phyloP scores from a whole-genome alignment of 2,888 invertebrate genomes.

The Dastarcus helophoroides region DNA sequence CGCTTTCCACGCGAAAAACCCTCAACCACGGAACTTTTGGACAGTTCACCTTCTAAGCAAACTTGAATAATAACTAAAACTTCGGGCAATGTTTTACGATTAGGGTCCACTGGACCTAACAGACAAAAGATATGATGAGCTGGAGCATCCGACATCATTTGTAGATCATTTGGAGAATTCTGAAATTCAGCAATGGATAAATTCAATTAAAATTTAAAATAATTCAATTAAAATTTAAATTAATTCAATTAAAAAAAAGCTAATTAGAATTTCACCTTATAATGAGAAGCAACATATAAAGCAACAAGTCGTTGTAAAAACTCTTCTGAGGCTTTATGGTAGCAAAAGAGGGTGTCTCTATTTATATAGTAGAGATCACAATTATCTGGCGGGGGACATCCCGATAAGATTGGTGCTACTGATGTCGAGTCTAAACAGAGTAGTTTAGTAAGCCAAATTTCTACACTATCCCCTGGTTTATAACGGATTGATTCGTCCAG shows the following conservation, averaged over 20 bases:
- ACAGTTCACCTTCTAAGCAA: constrained; percentile 65
- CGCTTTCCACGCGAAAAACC: constrained; percentile 77
- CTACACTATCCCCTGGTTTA: constrained; percentile 72
- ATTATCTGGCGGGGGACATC: constrained; percentile 78
- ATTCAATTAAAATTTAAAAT: no score
- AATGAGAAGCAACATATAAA: constrained; percentile 94
- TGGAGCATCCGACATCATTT: constrained; percentile 97
- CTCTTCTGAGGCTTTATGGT: constrained; percentile 83
- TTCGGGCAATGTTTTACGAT: constrained; percentile 69
- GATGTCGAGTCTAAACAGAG: constrained; percentile 82
- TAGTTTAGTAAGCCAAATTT: constrained; percentile 81
- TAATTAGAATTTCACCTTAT: constrained; percentile 63
- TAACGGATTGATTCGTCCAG: constrained; percentile 95
- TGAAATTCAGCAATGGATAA: no score
- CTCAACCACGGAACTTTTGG: constrained; percentile 59
- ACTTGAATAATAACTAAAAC: constrained; percentile 86
- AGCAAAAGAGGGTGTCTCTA: constrained; percentile 92
- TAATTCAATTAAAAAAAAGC: no score
- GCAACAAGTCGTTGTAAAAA: constrained; percentile 88
- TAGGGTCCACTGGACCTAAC: constrained; percentile 70
- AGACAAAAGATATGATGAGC: constrained; percentile 96
- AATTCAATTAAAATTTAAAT: no score
- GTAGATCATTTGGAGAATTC: constrained; percentile 97
- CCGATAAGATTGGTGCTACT: constrained; percentile 53
- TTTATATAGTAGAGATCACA: constrained; percentile 85